Evolutionary conservation across 2,113 vertebrate species (phyloP).

Genomic region (Pheucticus melanocephalus): DNA sequence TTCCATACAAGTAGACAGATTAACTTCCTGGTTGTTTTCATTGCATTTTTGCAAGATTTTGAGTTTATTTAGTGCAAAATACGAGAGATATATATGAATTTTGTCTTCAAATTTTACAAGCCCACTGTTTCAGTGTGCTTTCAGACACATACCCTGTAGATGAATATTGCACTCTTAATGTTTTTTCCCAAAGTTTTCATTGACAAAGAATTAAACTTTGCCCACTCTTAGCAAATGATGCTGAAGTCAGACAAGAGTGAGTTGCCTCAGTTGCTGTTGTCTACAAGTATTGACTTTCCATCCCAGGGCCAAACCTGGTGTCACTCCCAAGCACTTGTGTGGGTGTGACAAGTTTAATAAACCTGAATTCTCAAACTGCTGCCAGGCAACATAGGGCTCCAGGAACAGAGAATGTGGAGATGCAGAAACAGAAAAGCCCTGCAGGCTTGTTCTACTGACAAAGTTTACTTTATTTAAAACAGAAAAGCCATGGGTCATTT

Average conservation of each 20-base stretch:
- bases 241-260: background rate
- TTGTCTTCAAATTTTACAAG: background rate
- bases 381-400: background rate
- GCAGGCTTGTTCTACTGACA: constrained; percentile 55
- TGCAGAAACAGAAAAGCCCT: constrained; percentile 36
- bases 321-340: background rate
- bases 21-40: background rate
- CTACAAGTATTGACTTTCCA: background rate
- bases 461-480: constrained; percentile 63
- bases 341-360: constrained; percentile 24
- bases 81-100: background rate
- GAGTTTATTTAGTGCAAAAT: background rate
- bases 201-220: background rate
- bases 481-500: constrained; percentile 75
- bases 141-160: background rate
- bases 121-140: rapidly evolving
- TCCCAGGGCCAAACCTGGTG: background rate
- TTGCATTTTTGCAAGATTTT: background rate
- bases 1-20: background rate
- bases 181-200: background rate
- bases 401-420: background rate
- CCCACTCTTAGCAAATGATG: background rate
- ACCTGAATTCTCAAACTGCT: constrained; percentile 29
- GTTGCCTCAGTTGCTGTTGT: background rate
- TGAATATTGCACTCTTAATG: background rate